A percentile compares a stretch with the other conserved stretches of the same genome.
phyloP scores from a whole-genome alignment of 1,140 invertebrate species.

The Gyrodactylus bullatarudis region DNA sequence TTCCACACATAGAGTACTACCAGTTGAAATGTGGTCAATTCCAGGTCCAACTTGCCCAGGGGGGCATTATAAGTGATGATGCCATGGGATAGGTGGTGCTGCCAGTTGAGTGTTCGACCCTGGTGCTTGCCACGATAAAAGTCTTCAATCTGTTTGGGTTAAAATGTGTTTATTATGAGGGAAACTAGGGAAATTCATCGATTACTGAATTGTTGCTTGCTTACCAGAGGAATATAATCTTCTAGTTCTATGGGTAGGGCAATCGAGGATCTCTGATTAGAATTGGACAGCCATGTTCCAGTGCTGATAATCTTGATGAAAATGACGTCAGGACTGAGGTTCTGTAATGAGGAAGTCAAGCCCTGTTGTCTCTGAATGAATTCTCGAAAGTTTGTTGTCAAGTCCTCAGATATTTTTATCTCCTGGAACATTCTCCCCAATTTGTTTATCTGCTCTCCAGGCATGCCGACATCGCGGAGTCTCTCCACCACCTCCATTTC shows the following conservation, averaged over 20 bases:
- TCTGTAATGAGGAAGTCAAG: neutral
- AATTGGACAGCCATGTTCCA: conserved; percentile 55
- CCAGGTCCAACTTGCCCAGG: conserved; percentile 70
- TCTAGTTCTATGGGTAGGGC: conserved; percentile 78
- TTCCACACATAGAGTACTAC: conserved; percentile 97
- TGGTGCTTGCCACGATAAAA: conserved; percentile 43
- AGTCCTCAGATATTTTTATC: conserved; percentile 84
- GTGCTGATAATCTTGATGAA: conserved; percentile 67
- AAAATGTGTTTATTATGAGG: too few species aligned
- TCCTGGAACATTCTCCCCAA: conserved; percentile 75
- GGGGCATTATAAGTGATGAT: conserved; percentile 49
- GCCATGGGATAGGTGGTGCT: conserved; percentile 97
- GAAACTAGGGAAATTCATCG: too few species aligned
- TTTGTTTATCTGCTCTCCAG: conserved; percentile 94
- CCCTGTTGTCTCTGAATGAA: conserved; percentile 16
- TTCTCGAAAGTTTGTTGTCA: conserved; percentile 63
- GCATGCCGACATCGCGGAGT: conserved; percentile 61
- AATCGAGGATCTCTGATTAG: conserved; percentile 58
- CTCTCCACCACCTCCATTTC: conserved; percentile 98
- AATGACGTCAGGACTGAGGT: conserved; percentile 18
- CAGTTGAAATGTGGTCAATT: conserved; percentile 98
- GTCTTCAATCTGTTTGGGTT: conserved; percentile 26
- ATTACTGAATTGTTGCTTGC: too few species aligned
- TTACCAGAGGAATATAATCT: conserved; percentile 62
- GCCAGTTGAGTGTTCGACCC: conserved; percentile 91